phyloP scores from a whole-genome alignment of 2,113 vertebrate species.

The Eudorcas thomsonii region DNA sequence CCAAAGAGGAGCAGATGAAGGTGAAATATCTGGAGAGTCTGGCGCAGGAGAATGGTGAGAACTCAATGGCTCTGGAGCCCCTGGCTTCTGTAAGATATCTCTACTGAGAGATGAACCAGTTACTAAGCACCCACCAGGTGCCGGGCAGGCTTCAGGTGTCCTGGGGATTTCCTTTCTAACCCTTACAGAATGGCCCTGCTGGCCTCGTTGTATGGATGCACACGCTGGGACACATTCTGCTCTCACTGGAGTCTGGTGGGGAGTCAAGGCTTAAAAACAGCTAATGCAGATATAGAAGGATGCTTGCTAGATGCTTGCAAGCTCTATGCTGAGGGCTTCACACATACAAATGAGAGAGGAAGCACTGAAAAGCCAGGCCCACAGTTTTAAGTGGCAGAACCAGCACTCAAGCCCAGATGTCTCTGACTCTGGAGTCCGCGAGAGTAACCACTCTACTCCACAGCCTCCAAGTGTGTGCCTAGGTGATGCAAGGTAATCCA shows the following conservation, averaged over 20 bases:
- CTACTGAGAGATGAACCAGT: neutral
- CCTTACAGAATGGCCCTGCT: neutral
- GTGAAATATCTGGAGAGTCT: neutral
- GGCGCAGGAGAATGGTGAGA: slow-evolving; percentile 62
- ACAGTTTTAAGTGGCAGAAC: neutral
- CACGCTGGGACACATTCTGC: neutral
- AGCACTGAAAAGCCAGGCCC: neutral
- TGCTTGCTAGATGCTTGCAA: neutral
- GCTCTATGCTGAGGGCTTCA: neutral
- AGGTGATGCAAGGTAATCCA: fast-evolving
- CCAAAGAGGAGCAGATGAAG: slow-evolving; percentile 73
- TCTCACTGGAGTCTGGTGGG: neutral
- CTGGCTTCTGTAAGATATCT: neutral
- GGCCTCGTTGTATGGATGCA: no score
- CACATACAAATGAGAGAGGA: neutral
- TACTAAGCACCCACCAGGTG: neutral
- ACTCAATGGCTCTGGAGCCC: neutral
- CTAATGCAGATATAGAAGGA: neutral
- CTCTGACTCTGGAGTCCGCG: neutral
- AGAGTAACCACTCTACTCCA: neutral
- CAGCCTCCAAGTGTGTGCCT: no score
- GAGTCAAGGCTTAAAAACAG: neutral
- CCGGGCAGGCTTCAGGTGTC: neutral
- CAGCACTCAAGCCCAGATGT: neutral
- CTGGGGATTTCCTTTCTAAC: neutral